phyloP scores from a whole-genome alignment of 2,888 invertebrate species.

The Cyclophora albipunctata region DNA sequence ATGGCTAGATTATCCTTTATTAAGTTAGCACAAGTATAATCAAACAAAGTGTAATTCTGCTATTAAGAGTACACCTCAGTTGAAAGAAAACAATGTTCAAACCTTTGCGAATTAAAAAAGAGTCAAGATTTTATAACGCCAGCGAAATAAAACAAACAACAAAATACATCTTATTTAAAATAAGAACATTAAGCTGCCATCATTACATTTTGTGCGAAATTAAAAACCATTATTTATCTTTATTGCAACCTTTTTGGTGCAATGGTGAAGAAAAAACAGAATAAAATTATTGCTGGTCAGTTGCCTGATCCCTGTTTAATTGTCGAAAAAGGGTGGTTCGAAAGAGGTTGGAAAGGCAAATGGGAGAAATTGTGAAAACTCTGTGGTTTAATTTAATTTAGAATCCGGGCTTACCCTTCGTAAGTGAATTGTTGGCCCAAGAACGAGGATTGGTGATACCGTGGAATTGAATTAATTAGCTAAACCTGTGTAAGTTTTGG shows the following conservation, averaged over 20 bases:
- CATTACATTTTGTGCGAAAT: constrained; percentile 34
- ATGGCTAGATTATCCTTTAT: too few species aligned
- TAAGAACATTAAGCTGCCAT: constrained; percentile 10
- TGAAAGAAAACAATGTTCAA: too few species aligned
- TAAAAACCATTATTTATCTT: constrained; percentile 68
- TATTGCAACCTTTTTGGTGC: constrained; percentile 44
- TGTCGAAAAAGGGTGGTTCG: constrained; percentile 37
- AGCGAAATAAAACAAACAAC: not conserved
- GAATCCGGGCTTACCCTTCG: constrained; percentile 32
- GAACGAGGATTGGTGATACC: constrained; percentile 5
- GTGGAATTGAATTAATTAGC: too few species aligned
- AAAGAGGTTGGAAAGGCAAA: constrained; percentile 15
- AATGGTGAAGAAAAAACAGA: constrained; percentile 32
- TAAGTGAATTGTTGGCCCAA: constrained; percentile 22
- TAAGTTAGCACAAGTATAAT: too few species aligned
- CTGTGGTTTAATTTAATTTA: constrained; percentile 40
- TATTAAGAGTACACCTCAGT: too few species aligned
- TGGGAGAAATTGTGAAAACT: not conserved
- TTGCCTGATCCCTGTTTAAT: constrained; percentile 56
- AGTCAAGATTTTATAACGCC: too few species aligned
- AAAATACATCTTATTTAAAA: not conserved
- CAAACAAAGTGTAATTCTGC: too few species aligned
- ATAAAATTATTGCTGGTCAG: constrained; percentile 26
- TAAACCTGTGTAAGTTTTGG: too few species aligned
- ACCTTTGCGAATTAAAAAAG: too few species aligned